phyloP scores from a whole-genome alignment of 1,140 invertebrate genomes.

The Calycopis cecrops region DNA sequence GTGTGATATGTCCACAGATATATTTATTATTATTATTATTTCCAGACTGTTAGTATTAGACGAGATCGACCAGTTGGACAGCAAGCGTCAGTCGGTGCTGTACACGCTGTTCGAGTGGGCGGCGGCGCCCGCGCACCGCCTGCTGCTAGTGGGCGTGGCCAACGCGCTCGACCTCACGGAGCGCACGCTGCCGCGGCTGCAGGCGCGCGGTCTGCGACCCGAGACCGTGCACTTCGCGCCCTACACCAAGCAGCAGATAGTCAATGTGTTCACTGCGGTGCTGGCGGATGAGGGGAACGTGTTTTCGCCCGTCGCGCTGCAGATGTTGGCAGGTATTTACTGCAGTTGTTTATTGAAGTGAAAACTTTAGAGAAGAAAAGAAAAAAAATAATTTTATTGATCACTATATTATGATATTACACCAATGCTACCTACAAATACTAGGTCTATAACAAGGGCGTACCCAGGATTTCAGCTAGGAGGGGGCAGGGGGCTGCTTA shows the following conservation, averaged over 20 bases:
- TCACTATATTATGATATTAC: too few relatives aligned
- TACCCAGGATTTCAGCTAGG: too few relatives aligned
- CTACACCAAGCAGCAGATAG: conserved; percentile 93
- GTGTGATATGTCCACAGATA: too few relatives aligned
- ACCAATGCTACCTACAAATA: too few relatives aligned
- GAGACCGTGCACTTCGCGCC: conserved; percentile 92
- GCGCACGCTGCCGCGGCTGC: conserved; percentile 90
- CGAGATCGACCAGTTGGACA: conserved; percentile 95
- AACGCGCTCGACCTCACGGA: conserved; percentile 98
- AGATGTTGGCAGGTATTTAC: conserved; percentile 84
- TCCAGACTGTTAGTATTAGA: conserved; percentile 92
- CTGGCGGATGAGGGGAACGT: conserved; percentile 82
- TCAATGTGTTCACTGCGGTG: conserved; percentile 87
- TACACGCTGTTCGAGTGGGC: conserved; percentile 98
- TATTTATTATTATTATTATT: conserved; percentile 35
- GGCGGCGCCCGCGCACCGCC: conserved; percentile 76
- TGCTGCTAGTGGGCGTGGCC: conserved; percentile 94
- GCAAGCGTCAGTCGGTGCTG: conserved; percentile 89
- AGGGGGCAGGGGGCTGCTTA: too few relatives aligned
- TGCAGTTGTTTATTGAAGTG: conserved; percentile 11
- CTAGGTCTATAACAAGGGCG: too few relatives aligned
- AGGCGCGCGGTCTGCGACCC: conserved; percentile 83
- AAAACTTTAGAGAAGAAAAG: too few relatives aligned
- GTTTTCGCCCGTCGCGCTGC: conserved; percentile 88
- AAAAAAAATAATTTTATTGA: too few relatives aligned